phyloP scores from a whole-genome alignment of 2,888 invertebrate species.

The Kuschelorhynchus macadamiae region DNA sequence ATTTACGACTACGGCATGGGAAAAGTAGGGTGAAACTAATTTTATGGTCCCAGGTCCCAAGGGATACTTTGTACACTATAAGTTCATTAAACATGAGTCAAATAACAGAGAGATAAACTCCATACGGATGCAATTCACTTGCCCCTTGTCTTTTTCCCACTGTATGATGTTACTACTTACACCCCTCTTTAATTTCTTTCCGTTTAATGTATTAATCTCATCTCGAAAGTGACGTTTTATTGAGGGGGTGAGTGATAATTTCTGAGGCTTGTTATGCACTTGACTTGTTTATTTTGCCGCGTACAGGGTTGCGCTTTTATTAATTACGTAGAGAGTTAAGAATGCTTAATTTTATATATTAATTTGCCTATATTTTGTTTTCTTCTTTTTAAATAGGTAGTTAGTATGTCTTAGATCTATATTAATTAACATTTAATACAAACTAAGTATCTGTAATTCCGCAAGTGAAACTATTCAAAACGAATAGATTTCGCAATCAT shows the following conservation, averaged over 20 bases:
- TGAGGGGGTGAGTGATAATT: conserved; percentile 46
- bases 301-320: neutral
- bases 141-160: conserved; percentile 42
- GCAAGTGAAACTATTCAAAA: neutral
- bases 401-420: no score
- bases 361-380: no score
- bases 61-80: conserved; percentile 65
- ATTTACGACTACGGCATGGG: conserved; percentile 34
- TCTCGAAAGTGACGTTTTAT: conserved; percentile 48
- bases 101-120: conserved; percentile 59
- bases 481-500: neutral
- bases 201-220: conserved; percentile 51
- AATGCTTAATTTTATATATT: no score
- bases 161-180: conserved; percentile 48
- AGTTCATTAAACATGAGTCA: conserved; percentile 69
- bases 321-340: no score
- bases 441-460: no score
- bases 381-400: no score
- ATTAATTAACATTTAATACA: no score
- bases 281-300: conserved; percentile 8
- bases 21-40: conserved; percentile 52
- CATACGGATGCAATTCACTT: conserved; percentile 28
- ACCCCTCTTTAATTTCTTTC: conserved; percentile 51
- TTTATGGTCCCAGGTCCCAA: conserved; percentile 56
- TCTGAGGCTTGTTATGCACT: conserved; percentile 44